Evolutionary conservation across 2,888 invertebrate genomes (phyloP), one percentile per base, ranked within the genome.

Genomic region (Drosophila rellima): DNA sequence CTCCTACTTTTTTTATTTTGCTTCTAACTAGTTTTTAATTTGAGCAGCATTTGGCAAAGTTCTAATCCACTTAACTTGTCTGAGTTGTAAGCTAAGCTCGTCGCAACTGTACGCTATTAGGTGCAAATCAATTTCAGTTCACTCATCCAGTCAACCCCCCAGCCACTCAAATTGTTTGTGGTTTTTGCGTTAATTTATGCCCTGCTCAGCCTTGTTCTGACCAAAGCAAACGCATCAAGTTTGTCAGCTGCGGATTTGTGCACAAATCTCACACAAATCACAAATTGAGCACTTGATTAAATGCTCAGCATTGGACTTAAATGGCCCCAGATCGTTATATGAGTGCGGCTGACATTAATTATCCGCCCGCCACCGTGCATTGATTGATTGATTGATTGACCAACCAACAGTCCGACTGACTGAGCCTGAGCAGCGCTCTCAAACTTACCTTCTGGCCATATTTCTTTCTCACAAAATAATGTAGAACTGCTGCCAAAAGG

Each of bases 21-120:
- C 26, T 18, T n/a, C 61, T 79, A 81, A 82, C 70, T 70, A 73
- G 48, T 76, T 76, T 82, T 78, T 83, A 75, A 82, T 81, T 74
- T 72, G 61, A 47, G 55, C 61, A 66, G 51, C 74, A 67, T 70
- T 79, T 66, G 59, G 69, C 55, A 62, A 78, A 71, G 47, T 65
- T 54, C 20, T 78, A 66, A 82, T 65, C 78, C 69, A 81, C 70
- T 82, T 81, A 67, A 57, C 69, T 60, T 62, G 72, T 78, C 72
- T 72, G 54, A 39, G 44, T 17, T 54, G 29, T 35, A 8, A 33
- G 45, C 42, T 54, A 39, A 68, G 68, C 50, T 18, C 50, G 26
- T 44, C 61, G 23, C 40, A 62, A 61, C 60, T 61, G 45, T 62
- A 52, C 51, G 62, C 69, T 67, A 60, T 80, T 71, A 62, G 66